phyloP scores from a whole-genome alignment of 1,140 invertebrate species.

The Sycophaga agraensis region DNA sequence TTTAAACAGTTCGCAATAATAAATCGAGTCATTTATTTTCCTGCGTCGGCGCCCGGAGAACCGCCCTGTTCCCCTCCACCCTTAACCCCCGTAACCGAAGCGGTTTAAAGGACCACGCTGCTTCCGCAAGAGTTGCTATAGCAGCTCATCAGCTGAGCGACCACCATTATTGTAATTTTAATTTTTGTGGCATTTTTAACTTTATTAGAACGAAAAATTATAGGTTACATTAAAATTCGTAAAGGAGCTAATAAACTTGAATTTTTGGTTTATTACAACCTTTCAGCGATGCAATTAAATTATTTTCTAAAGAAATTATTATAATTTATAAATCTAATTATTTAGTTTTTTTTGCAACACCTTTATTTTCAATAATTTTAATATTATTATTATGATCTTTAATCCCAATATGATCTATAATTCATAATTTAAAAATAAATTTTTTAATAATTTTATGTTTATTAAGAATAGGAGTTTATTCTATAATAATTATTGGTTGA shows the following conservation, averaged over 20 bases:
- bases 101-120: too few species aligned
- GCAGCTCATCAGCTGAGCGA: too few species aligned
- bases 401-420: conserved; percentile 51
- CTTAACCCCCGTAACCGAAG: too few species aligned
- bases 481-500: conserved; percentile 58
- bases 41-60: too few species aligned
- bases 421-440: conserved; percentile 19
- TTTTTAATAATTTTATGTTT: conserved; percentile 39
- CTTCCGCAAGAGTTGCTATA: too few species aligned
- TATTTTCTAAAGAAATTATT: too few species aligned
- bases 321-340: too few species aligned
- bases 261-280: too few species aligned
- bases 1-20: too few species aligned
- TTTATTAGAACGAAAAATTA: conserved; percentile 69
- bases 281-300: too few species aligned
- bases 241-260: conserved; percentile 71
- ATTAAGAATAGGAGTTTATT: conserved; percentile 64
- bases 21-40: too few species aligned
- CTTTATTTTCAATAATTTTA: conserved; percentile 61
- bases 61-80: too few species aligned
- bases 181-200: conserved; percentile 68
- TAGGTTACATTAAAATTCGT: conserved; percentile 69
- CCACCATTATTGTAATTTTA: conserved; percentile 57
- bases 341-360: conserved; percentile 55
- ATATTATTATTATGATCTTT: conserved; percentile 63